Conservation (phyloP, 1,140 invertebrate species). For the Episyrphus balteatus region DNA sequence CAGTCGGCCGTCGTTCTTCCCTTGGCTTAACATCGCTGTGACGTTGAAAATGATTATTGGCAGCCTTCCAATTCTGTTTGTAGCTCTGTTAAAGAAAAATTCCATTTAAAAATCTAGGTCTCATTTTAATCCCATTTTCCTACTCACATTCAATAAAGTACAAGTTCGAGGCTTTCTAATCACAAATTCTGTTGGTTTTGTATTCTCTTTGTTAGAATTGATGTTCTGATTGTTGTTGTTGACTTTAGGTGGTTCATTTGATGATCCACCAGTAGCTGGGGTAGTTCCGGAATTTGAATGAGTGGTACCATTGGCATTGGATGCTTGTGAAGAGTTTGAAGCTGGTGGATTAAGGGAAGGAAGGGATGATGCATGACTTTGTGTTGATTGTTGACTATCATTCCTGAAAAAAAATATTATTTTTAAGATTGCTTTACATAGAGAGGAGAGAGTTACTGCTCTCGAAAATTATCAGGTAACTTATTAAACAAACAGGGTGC, state of each 20-base stretch:
- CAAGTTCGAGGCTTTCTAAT: conserved; percentile 28
- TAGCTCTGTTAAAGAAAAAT: conserved; percentile 18
- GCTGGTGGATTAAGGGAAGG: conserved; percentile 12
- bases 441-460: too few species aligned
- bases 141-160: conserved; percentile 29
- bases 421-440: too few species aligned
- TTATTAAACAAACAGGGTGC: too few species aligned
- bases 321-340: conserved; percentile 1
- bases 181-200: conserved; percentile 31
- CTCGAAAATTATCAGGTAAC: too few species aligned
- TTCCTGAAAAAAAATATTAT: conserved; percentile 16
- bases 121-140: not conserved
- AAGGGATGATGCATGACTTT: conserved; percentile 24
- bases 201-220: conserved; percentile 27
- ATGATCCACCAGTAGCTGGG: not conserved
- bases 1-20: conserved; percentile 68
- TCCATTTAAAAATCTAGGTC: not conserved
- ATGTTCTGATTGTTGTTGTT: not conserved
- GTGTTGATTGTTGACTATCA: conserved; percentile 30
- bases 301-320: conserved; percentile 7
- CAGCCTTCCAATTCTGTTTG: conserved; percentile 44
- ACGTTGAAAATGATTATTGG: conserved; percentile 70
- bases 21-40: conserved; percentile 80
- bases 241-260: not conserved
- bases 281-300: not conserved